Evolutionary conservation across 2,113 vertebrate species (phyloP).

Genomic region (Gasterosteus nipponicus): DNA sequence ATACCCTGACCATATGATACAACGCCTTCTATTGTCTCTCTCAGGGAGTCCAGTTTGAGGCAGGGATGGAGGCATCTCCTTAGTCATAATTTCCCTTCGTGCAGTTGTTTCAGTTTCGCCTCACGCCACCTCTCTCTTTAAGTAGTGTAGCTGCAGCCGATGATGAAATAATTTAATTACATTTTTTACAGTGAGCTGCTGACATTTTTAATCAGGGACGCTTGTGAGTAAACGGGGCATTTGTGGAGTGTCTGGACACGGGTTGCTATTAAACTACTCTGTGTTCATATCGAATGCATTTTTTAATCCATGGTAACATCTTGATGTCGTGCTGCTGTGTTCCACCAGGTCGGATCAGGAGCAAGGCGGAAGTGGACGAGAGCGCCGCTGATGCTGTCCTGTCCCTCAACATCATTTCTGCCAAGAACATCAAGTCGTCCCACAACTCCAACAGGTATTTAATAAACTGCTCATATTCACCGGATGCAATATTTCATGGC

Average conservation of each 20-base stretch:
- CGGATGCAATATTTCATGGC: not conserved
- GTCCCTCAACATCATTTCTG: conserved; percentile 97
- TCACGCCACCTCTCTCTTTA: conserved; percentile 10
- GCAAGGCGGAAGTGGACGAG: conserved; percentile 93
- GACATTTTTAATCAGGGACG: conserved; percentile 13
- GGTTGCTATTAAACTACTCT: not conserved
- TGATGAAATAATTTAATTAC: conserved; percentile 45
- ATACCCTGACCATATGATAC: not conserved
- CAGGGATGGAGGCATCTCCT: not conserved
- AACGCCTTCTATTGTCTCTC: not conserved
- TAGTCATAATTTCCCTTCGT: not conserved
- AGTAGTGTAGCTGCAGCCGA: conserved; percentile 30
- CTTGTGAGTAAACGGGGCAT: conserved; percentile 14
- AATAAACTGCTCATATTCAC: not conserved
- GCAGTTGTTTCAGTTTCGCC: conserved; percentile 2
- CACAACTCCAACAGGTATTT: conserved; percentile 92
- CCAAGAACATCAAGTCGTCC: conserved; percentile 95
- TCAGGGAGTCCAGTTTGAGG: conserved; percentile 5
- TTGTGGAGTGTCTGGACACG: conserved; percentile 1
- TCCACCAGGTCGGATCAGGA: conserved; percentile 90
- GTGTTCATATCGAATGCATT: not conserved
- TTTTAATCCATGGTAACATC: not conserved
- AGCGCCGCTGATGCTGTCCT: conserved; percentile 90
- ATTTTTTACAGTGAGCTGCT: conserved; percentile 34
- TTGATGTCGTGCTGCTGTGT: conserved; percentile 2